A percentile compares a stretch with the other conserved stretches of the same genome.
phyloP scores from a whole-genome alignment of 2,888 invertebrate species.

The Xestia rhomboidea region DNA sequence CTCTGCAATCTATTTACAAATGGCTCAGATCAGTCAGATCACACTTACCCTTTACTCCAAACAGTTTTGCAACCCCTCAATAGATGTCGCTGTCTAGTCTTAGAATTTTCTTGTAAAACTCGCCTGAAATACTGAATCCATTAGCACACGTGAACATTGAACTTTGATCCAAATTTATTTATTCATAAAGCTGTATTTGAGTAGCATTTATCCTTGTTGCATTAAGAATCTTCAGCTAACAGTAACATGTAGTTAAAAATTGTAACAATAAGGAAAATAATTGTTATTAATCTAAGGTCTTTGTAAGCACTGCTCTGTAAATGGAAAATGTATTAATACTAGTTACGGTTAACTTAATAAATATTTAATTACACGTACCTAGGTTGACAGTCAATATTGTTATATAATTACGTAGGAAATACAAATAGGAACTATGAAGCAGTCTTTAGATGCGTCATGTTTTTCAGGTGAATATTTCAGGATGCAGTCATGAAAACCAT shows the following conservation, averaged over 20 bases:
- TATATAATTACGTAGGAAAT: not conserved
- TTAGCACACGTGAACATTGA: not conserved
- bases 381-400: not conserved
- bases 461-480: not conserved
- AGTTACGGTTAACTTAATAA: slow-evolving; percentile 1
- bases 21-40: not conserved
- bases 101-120: not conserved
- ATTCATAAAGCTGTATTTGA: not conserved
- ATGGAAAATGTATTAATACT: not conserved
- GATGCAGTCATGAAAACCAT: not conserved
- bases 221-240: slow-evolving; percentile 2
- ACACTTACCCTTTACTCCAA: too few species aligned
- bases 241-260: not conserved
- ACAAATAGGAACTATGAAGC: not conserved
- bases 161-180: slow-evolving; percentile 1
- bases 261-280: slow-evolving; percentile 35
- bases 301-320: not conserved
- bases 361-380: slow-evolving; percentile 17
- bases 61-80: not conserved
- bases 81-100: slow-evolving; percentile 12
- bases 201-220: slow-evolving; percentile 18
- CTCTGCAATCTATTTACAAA: not conserved
- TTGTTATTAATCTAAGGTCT: not conserved
- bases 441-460: too few species aligned
- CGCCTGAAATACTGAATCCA: not conserved